Evolutionary conservation across 1,140 invertebrate genomes (phyloP), one percentile per base, ranked within the genome.

Genomic region (Scaptodrosophila lebanonensis): DNA sequence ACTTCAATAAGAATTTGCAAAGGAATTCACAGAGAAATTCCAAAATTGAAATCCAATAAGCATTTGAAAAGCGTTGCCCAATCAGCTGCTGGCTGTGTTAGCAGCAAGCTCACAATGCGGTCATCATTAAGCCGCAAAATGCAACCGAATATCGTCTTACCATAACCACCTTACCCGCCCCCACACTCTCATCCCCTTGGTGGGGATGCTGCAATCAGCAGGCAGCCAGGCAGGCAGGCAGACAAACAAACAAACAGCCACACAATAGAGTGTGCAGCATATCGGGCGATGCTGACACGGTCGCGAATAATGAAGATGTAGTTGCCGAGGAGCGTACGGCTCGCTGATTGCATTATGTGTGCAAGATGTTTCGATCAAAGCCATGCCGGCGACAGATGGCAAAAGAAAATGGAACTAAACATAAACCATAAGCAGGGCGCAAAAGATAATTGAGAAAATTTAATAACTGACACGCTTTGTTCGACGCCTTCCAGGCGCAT

Each of bases 281-380:
- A 17, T 44, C 13, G 39, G 11, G 50, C 66, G 48, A 36, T 13
- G 35, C 48, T 33, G 42, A 36, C 53, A 60, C 45, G 45, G 43
- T 42, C 16, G 36, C 33, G 40, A 45, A 49, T 72, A 72, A 71
- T 67, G 58, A 72, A 64, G 67, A 53, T 79, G 66, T 54, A 47
- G 29, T 17, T 13, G 16, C 9, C 25, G 33, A 15, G 42, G 16
- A 39, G 50, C 17, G 15, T 44, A 65, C 40, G 60, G 45, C 54
- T 45, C 33, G 35, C 9, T 47, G 44, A 68, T 64, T 79, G 72
- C 59, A 65, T 72, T 75, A 75, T 75, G 60, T n/a, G n/a, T 42
- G 47, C 38, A 25, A 56, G 58, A 52, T 53, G 59, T 67, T 77
- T 67, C 27, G 63, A 65, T 77, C 72, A 76, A 70, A 76, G 59